phyloP scores from a whole-genome alignment of 1,140 invertebrate genomes.

The Rhizoglyphus robini region DNA sequence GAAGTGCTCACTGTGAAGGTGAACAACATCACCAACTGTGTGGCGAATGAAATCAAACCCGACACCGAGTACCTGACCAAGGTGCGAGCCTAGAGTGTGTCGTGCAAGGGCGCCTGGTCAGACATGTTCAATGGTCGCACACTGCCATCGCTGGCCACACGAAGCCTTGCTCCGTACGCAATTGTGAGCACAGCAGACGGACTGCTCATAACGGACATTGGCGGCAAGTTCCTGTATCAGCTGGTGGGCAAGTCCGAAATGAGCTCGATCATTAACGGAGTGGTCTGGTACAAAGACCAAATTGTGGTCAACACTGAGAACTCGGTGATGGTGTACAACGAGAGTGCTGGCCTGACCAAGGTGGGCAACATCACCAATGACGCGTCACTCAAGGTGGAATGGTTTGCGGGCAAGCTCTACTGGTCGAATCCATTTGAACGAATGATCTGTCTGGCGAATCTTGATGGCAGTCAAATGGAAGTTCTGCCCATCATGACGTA shows the following conservation, averaged over 20 bases:
- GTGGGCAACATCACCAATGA: constrained; percentile 52
- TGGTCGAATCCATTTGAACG: constrained; percentile 74
- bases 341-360: too few relatives aligned
- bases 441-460: constrained; percentile 47
- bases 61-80: constrained; percentile 59
- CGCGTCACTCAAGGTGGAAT: constrained; percentile 66
- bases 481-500: constrained; percentile 58
- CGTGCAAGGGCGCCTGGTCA: constrained; percentile 64
- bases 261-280: too few relatives aligned
- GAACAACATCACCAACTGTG: constrained; percentile 20
- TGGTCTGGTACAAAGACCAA: too few relatives aligned
- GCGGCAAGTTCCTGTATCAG: constrained; percentile 20
- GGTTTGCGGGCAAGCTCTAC: constrained; percentile 71
- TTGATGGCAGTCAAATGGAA: constrained; percentile 53
- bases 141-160: constrained; percentile 34
- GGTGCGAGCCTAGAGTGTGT: constrained; percentile 56
- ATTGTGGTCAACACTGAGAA: too few relatives aligned
- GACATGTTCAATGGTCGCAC: constrained; percentile 36
- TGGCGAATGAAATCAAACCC: constrained; percentile 42
- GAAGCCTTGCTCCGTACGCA: constrained; percentile 6
- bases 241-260: constrained; percentile 23
- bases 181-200: constrained; percentile 57
- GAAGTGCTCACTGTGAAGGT: constrained; percentile 13
- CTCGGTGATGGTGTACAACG: too few relatives aligned
- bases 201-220: constrained; percentile 48